Evolutionary conservation across 2,888 invertebrate genomes (phyloP).

Genomic region (Unio pictorum): DNA sequence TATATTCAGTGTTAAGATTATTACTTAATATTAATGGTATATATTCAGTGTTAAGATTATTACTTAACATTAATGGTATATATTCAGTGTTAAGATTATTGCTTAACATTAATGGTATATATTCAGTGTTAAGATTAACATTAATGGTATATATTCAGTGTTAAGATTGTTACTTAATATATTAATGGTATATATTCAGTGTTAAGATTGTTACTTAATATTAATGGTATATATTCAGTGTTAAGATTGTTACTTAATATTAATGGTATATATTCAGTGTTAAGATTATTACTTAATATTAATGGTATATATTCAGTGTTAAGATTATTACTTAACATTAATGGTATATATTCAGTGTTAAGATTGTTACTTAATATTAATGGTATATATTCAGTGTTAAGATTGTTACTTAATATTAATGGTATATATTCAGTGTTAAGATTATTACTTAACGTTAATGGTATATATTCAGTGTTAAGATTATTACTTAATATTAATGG

Average conservation of each 20-base stretch:
- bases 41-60: too few relatives aligned
- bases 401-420: neutral
- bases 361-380: neutral
- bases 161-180: too few relatives aligned
- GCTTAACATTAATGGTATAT: too few relatives aligned
- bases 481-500: neutral
- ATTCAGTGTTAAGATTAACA: too few relatives aligned
- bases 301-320: neutral
- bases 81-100: too few relatives aligned
- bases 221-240: too few relatives aligned
- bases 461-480: neutral
- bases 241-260: neutral
- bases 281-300: neutral
- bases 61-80: too few relatives aligned
- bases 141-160: too few relatives aligned
- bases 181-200: too few relatives aligned
- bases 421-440: neutral
- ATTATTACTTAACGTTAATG: neutral
- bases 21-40: too few relatives aligned
- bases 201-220: neutral
- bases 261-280: neutral
- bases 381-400: neutral
- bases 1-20: too few relatives aligned
- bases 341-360: neutral
- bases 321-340: neutral